phyloP scores from a whole-genome alignment of 2,797 vertebrate genomes.

The Buphagus erythrorhynchus region DNA sequence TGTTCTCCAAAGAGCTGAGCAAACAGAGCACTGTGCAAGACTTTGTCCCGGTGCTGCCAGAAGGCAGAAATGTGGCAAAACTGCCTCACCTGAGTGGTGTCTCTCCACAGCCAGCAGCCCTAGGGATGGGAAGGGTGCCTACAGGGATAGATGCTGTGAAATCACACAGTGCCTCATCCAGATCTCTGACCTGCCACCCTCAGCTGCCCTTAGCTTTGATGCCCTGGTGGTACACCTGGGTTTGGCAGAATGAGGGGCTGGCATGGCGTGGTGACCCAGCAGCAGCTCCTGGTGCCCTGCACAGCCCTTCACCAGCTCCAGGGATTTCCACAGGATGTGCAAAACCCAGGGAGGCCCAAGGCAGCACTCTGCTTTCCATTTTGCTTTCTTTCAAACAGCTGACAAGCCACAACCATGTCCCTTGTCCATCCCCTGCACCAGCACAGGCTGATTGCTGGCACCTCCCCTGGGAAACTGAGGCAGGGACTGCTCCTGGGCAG shows the following conservation, averaged over 20 bases:
- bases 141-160: rapidly evolving
- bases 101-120: rapidly evolving
- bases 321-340: neutral
- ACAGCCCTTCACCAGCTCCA: neutral
- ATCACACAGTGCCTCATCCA: neutral
- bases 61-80: neutral
- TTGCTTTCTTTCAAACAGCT: neutral
- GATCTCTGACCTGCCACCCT: neutral
- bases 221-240: neutral
- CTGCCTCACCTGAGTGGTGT: rapidly evolving
- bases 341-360: neutral
- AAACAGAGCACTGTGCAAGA: neutral
- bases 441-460: neutral
- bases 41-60: neutral
- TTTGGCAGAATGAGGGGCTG: neutral
- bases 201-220: neutral
- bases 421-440: rapidly evolving
- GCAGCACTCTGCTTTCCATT: neutral
- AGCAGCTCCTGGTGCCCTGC: neutral
- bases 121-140: rapidly evolving
- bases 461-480: neutral
- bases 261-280: rapidly evolving
- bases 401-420: rapidly evolving
- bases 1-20: neutral
- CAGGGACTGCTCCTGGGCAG: rapidly evolving